Base-by-base conservation (phyloP, 2,113 vertebrate genomes). In the Corythornis madagascariensis region DNA sequence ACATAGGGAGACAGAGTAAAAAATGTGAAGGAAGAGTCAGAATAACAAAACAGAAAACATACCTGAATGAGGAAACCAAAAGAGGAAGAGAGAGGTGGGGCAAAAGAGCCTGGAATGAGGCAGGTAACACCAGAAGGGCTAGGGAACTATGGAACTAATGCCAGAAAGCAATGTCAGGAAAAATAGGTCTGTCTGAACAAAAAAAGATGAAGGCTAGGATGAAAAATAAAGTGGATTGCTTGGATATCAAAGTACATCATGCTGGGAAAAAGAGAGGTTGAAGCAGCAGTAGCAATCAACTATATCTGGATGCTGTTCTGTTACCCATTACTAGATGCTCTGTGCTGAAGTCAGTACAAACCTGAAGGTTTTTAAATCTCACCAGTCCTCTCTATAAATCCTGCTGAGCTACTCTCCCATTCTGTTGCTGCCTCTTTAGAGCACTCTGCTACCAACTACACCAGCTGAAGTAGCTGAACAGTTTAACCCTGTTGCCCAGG, bases 391-490 rank as follows among this genome's bases (percentile, higher is more conserved):
- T 74, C 25, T 72, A 7, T 31, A 64, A 89, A 92, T 31, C 16
- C 20, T 35, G 1, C 29, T 16, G 57, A 81, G 56, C 20, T 42
- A 15, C 24, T 50, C 12, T 47, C 40, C 31, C 26, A 25, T 33
- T 26, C 29, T 86, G 53, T 25, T 0, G 0, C 56, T 57, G 29
- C 45, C 53, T 40, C 38, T 86, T 65, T 13, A 74, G 64, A 74
- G 15, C 3, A 5, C 19, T 9, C 38, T 47, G 35, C 52, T 71
- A 16, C 16, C 1, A 0, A 21, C 31, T 55, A 14, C 1, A 2
- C 14, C 87, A 85, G 55, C 50, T 69, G 48, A 60, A 56, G 12
- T 10, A 53, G 31, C 38, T 50, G 38, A 71, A 25, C 22, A 25
- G 9, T 4, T 13, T 38, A 38, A 38, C 38, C 38, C 38, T 2